These are phyloP conservation scores for Oscheius sp. DNA, from an alignment of 2,888 invertebrate genomes.

Conservation along the genomic window DNA sequence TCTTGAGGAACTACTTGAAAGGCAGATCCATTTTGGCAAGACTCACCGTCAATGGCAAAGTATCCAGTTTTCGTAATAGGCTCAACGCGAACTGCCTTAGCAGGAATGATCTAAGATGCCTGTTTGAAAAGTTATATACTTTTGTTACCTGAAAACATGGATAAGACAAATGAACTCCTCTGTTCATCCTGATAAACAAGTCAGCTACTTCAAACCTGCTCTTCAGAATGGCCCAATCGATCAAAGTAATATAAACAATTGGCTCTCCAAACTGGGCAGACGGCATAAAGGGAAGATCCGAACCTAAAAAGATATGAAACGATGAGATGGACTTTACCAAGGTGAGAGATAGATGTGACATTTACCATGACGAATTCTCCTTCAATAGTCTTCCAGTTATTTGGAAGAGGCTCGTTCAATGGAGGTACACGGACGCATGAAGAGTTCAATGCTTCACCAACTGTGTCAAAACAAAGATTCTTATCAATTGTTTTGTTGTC, in stretches of 20 bases:
- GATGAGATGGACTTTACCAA: slow-evolving; percentile 35
- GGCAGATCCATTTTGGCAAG: slow-evolving; percentile 31
- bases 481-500: neutral
- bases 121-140: neutral
- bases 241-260: slow-evolving; percentile 16
- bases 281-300: slow-evolving; percentile 27
- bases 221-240: slow-evolving; percentile 28
- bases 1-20: slow-evolving; percentile 24
- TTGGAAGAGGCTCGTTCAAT: slow-evolving; percentile 44
- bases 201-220: slow-evolving; percentile 27
- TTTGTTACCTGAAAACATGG: slow-evolving; percentile 25
- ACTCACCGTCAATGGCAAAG: slow-evolving; percentile 32
- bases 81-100: slow-evolving; percentile 30
- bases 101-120: slow-evolving; percentile 27
- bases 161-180: slow-evolving; percentile 25
- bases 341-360: slow-evolving; percentile 50
- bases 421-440: slow-evolving; percentile 31
- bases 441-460: neutral
- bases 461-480: neutral
- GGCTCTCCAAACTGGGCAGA: slow-evolving; percentile 21
- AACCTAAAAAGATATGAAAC: slow-evolving; percentile 14
- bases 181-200: slow-evolving; percentile 31
- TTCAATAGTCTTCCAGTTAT: slow-evolving; percentile 51
- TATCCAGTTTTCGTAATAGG: slow-evolving; percentile 28
- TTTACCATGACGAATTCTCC: slow-evolving; percentile 52